Evolutionary conservation across 2,113 vertebrate genomes (phyloP), one percentile per base, ranked within the genome.

Genomic region (Engraulis encrasicolus): DNA sequence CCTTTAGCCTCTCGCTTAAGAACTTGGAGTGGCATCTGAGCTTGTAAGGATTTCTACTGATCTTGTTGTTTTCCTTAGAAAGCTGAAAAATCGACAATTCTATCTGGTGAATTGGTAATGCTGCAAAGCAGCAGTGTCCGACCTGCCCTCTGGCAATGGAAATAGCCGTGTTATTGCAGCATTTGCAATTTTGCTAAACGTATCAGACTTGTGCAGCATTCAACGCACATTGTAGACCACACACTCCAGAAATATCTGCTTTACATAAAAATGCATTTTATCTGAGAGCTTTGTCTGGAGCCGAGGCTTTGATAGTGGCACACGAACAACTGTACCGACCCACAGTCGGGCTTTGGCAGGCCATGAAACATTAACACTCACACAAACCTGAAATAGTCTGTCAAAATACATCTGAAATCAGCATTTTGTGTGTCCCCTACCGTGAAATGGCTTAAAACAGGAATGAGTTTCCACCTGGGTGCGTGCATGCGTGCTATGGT

Each of bases 1-100:
- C 17, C 79, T 50, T 37, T 23, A 54, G 40, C 48, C n/a, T n/a
- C 48, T 78, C 84, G 82, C 74, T 84, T 71, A 87, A 85, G 82
- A 84, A 34, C 86, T 79, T 40, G 27, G 82, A 81, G 82, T 77
- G 83, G 74, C 79, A n/a, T 80, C 50, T 36, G 6, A 66, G 52
- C 71, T 58, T 80, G 79, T 19, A 78, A 6, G 50, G 61, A 50
- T 82, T 83, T 84, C 50, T 66, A 27, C 58, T 27, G 23, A 66
- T 7, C 0, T 6, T 66, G 58, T 58, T 58, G 6, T 66, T 66
- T 66, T 27, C n/a, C 58, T 66, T 23, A 23, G n/a, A n/a, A n/a
- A n/a, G n/a, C n/a, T 66, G 58, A 66, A 23, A 27, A 3, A 23
- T 0, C 6, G n/a, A 23, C 48, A 74, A 36, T 50, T 80, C 31